Evolutionary conservation across 2,888 invertebrate species (phyloP).

Genomic region (Dynastes tityus): DNA sequence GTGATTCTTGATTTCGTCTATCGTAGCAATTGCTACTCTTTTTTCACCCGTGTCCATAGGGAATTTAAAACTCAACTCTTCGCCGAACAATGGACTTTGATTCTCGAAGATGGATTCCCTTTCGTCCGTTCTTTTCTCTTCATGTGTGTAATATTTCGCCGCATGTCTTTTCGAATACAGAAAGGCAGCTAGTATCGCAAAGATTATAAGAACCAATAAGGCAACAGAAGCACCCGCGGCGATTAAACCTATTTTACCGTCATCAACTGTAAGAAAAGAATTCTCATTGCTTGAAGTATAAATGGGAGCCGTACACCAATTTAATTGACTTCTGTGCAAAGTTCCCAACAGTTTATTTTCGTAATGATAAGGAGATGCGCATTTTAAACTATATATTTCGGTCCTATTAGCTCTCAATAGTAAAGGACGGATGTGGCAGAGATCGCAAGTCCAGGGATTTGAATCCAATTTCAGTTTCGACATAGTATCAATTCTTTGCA

Average conservation of each 20-base stretch:
- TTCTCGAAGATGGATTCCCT: slow-evolving; percentile 70
- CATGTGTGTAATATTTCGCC: slow-evolving; percentile 87
- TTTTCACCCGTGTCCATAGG: slow-evolving; percentile 69
- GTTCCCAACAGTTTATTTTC: slow-evolving; percentile 71
- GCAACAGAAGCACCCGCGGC: slow-evolving; percentile 75
- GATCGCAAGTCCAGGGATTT: slow-evolving; percentile 81
- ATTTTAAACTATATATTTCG: slow-evolving; percentile 73
- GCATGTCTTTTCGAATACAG: slow-evolving; percentile 82
- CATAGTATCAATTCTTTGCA: slow-evolving; percentile 66
- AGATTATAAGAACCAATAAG: slow-evolving; percentile 71
- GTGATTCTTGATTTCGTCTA: slow-evolving; percentile 68
- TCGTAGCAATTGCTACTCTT: slow-evolving; percentile 69
- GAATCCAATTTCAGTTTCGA: slow-evolving; percentile 71
- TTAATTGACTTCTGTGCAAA: slow-evolving; percentile 68
- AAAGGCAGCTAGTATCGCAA: slow-evolving; percentile 72
- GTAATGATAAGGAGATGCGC: slow-evolving; percentile 75
- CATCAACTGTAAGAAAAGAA: slow-evolving; percentile 71
- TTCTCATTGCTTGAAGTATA: slow-evolving; percentile 73
- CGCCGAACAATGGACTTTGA: slow-evolving; percentile 69
- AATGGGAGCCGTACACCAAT: slow-evolving; percentile 74
- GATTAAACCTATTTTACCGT: slow-evolving; percentile 73
- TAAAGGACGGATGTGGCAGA: slow-evolving; percentile 77
- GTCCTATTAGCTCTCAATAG: slow-evolving; percentile 75
- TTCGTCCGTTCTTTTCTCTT: slow-evolving; percentile 75
- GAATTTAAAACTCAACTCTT: slow-evolving; percentile 76